Evolutionary conservation across 2,113 vertebrate species (phyloP).

Genomic region (Coracopsis vasa): DNA sequence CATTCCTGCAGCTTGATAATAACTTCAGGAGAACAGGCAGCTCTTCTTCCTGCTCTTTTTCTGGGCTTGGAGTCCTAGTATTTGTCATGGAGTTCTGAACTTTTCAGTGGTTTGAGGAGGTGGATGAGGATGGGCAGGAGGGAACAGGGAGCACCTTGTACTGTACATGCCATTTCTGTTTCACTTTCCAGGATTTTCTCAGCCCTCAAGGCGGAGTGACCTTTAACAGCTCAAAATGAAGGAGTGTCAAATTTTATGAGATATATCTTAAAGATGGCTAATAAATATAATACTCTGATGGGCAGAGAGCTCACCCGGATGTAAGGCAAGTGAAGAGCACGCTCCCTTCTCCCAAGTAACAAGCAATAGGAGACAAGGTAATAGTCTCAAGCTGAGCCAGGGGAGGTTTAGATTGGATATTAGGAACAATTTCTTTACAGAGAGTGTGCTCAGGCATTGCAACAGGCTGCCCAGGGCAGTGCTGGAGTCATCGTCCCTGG

Average conservation of each 20-base stretch:
- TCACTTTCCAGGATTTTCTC: neutral
- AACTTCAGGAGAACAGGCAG: neutral
- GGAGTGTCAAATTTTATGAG: neutral
- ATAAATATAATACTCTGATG: neutral
- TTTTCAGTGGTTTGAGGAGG: neutral
- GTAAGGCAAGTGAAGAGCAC: neutral
- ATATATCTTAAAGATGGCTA: neutral
- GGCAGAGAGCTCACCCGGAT: neutral
- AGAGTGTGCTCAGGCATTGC: neutral
- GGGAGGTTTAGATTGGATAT: neutral
- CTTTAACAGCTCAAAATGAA: slow-evolving; percentile 10
- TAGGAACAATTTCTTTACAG: neutral
- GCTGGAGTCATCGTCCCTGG: neutral
- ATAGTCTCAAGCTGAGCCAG: neutral
- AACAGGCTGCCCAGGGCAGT: neutral
- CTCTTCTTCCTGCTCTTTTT: neutral
- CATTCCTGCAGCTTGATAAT: neutral
- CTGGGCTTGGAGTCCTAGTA: neutral
- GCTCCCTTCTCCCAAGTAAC: neutral
- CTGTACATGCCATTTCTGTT: neutral
- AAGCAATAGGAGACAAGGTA: neutral
- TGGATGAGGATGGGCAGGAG: neutral
- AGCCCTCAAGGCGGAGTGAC: neutral
- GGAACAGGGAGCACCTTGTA: neutral
- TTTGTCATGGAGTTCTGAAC: neutral